Evolutionary conservation across 2,797 vertebrate genomes (phyloP), one percentile per base, ranked within the genome.

Genomic region (Poeciliopsis gracilis): DNA sequence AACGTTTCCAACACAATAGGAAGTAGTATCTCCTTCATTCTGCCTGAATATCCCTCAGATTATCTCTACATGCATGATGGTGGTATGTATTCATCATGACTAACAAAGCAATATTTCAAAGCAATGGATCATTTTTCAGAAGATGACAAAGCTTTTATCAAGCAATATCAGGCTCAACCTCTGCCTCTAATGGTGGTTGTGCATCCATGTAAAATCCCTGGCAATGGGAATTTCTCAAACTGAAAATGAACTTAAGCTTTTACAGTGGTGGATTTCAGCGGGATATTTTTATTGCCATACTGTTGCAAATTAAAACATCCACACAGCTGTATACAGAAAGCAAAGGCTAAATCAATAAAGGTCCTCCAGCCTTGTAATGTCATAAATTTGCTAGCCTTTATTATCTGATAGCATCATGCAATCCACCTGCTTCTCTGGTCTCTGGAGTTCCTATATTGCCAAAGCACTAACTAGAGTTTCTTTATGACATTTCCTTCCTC

Each of bases 221-320:
- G 77, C 84, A 81, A 82, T 91, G 75, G 84, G 92, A 93, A 90
- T 91, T 83, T 91, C 86, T 78, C 72, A 82, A 84, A 92, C 77
- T 86, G 85, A 90, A 95, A 92, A 94, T 90, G 73, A 90, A 83
- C 61, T 81, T 78, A 83, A 88, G 90, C 71, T 87, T 75, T 87
- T 93, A 92, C 87, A 82, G 79, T 53, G 70, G 38, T 81, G n/a
- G 80, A 85, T 84, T 80, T 77, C 79, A 61, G 72, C 73, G 46
- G 47, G 76, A 77, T 78, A 47, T 72, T 83, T 91, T 90, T 84
- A 92, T 79, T 85, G 81, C 59, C 43, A 87, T 86, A 70, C 57
- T 33, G 41, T 46, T 89, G 53, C 73, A 92, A 91, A 93, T 91
- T 38, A 89, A 91, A 90, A 85, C 73, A 71, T 77, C 75, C 53